These are phyloP conservation scores for Phenganax stokvisi DNA, from an alignment of 92 coral and sea anemone genomes.

Conservation along the genomic window DNA sequence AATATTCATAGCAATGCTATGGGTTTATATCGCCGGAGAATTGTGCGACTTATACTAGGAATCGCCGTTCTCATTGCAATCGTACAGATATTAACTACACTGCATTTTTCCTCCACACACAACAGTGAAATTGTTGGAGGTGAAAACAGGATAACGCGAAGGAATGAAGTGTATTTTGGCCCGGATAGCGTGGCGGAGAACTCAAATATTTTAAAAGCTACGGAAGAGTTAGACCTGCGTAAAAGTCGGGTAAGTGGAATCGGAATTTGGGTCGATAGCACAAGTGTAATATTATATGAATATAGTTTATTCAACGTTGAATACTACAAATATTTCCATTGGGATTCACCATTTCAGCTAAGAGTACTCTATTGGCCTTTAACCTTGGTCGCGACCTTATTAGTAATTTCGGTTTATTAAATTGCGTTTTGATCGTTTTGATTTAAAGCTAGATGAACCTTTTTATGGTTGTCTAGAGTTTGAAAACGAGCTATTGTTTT, in stretches of 20 bases:
- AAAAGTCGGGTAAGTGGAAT: conserved; percentile 3
- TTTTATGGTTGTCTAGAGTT: neutral
- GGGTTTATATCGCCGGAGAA: conserved; percentile 51
- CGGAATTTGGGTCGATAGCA: neutral
- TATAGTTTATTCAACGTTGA: neutral
- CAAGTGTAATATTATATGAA: neutral
- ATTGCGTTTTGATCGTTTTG: neutral
- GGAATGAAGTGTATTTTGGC: conserved; percentile 38
- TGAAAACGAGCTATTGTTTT: neutral
- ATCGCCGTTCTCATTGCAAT: conserved; percentile 67
- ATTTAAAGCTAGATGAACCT: neutral
- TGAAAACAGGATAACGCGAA: conserved; percentile 65
- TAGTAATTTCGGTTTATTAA: neutral
- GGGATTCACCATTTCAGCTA: neutral
- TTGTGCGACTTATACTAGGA: conserved; percentile 78
- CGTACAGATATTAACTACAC: conserved; percentile 73
- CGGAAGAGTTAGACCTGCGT: neutral
- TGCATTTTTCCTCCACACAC: conserved; percentile 85
- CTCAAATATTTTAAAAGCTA: neutral
- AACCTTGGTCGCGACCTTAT: neutral
- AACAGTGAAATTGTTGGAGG: conserved; percentile 60
- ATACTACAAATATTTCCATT: neutral
- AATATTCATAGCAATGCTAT: conserved; percentile 22
- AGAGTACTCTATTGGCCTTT: neutral
- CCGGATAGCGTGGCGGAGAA: neutral